phyloP scores from a whole-genome alignment of 2,888 invertebrate species.

The Cosmia pyralina region DNA sequence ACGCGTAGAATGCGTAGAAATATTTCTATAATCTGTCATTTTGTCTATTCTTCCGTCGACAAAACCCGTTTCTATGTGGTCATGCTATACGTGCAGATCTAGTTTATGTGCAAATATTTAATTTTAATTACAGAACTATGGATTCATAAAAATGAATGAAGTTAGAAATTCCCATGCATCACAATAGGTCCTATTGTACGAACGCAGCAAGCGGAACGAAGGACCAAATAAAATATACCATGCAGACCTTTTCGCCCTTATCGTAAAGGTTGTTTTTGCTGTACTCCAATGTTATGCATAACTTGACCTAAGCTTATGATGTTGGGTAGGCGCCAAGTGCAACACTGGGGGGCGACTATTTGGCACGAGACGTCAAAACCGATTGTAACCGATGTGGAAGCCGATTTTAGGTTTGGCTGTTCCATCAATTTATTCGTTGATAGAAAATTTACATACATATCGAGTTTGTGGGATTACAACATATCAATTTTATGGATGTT shows the following conservation, averaged over 20 bases:
- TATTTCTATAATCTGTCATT: too few species aligned
- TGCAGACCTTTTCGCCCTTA: neutral
- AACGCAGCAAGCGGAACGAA: constrained; percentile 34
- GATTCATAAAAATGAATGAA: constrained; percentile 31
- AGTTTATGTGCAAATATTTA: constrained; percentile 6
- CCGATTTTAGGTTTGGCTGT: constrained; percentile 53
- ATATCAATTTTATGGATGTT: constrained; percentile 19
- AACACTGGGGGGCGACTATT: constrained; percentile 70
- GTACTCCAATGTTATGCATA: constrained; percentile 36
- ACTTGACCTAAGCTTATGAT: constrained; percentile 44
- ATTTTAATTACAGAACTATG: neutral
- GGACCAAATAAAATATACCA: constrained; percentile 32
- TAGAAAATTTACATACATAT: constrained; percentile 48
- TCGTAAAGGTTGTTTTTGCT: constrained; percentile 58
- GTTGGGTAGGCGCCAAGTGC: constrained; percentile 71
- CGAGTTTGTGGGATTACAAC: constrained; percentile 34
- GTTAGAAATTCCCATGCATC: constrained; percentile 35
- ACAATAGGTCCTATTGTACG: constrained; percentile 44
- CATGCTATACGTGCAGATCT: too few species aligned
- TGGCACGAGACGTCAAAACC: constrained; percentile 75
- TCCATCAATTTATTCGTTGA: constrained; percentile 54
- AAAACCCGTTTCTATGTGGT: too few species aligned
- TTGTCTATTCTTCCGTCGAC: too few species aligned
- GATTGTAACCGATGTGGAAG: constrained; percentile 63
- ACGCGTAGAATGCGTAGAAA: too few species aligned